A percentile compares a stretch with the other conserved stretches of the same genome.
phyloP scores from a whole-genome alignment of 2,888 invertebrate genomes.

The Cephus spinipes region DNA sequence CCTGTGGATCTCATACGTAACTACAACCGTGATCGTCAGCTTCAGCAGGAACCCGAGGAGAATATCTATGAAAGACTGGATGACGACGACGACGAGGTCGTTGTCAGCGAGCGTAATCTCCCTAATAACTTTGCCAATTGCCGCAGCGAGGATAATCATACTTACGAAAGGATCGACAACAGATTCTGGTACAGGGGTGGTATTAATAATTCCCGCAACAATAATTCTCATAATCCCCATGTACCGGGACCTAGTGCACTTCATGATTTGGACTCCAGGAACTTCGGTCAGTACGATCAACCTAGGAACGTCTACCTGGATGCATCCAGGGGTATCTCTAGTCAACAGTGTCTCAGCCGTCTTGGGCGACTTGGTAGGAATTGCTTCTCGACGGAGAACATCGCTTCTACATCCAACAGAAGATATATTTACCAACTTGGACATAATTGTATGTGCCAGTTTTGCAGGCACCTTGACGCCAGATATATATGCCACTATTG shows the following conservation, averaged over 20 bases:
- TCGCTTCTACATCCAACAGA: conserved; percentile 52
- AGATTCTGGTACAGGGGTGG: conserved; percentile 44
- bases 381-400: conserved; percentile 62
- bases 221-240: conserved; percentile 39
- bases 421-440: conserved; percentile 50
- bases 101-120: not conserved
- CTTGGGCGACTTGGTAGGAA: conserved; percentile 55
- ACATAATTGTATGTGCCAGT: conserved; percentile 53
- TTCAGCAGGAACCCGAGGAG: conserved; percentile 61
- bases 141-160: conserved; percentile 60
- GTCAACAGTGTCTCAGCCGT: conserved; percentile 50
- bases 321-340: conserved; percentile 42
- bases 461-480: conserved; percentile 49
- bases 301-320: conserved; percentile 49
- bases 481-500: conserved; percentile 55
- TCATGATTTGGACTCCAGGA: conserved; percentile 43
- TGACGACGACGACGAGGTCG: conserved; percentile 56
- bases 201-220: conserved; percentile 25
- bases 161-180: conserved; percentile 58
- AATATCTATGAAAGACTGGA: conserved; percentile 65
- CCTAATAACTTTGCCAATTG: conserved; percentile 33
- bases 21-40: conserved; percentile 57
- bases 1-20: conserved; percentile 51
- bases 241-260: conserved; percentile 41
- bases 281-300: conserved; percentile 47